Conservation (phyloP, 30 jellyfish, hydroid and myxozoan species). For the Turritopsis rubra region DNA sequence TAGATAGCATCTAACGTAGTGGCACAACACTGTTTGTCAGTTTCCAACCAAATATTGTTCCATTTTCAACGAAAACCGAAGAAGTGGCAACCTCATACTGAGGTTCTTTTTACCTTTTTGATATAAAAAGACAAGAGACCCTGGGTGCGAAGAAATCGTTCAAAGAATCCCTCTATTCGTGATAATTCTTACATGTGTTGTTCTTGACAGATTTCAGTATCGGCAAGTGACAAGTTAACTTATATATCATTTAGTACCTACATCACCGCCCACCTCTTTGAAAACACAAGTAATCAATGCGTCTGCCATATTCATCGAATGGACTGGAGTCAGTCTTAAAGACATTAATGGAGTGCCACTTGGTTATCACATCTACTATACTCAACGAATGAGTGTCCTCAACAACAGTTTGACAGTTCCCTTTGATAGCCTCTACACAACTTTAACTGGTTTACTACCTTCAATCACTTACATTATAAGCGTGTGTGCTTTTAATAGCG, state of each 20-base stretch:
- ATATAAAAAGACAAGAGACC: too few relatives aligned
- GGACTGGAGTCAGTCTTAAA: not conserved
- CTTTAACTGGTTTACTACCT: not conserved
- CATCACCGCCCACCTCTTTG: not conserved
- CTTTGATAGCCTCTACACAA: not conserved
- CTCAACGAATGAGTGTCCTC: not conserved
- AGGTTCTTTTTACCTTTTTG: too few relatives aligned
- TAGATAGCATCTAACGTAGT: too few relatives aligned
- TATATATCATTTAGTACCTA: not conserved
- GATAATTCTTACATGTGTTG: too few relatives aligned
- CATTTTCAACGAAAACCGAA: too few relatives aligned
- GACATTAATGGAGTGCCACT: slow-evolving; percentile 7
- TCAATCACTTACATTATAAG: not conserved
- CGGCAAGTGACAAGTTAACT: not conserved
- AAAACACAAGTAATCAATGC: not conserved
- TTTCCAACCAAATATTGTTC: too few relatives aligned
- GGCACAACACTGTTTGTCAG: too few relatives aligned
- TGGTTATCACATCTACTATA: slow-evolving; percentile 8
- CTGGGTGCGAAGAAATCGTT: too few relatives aligned
- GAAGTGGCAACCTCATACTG: too few relatives aligned
- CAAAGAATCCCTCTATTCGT: too few relatives aligned
- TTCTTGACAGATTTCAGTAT: not conserved
- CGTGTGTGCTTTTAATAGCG: slow-evolving; percentile 15
- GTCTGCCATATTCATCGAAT: not conserved
- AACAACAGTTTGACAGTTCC: not conserved